Conservation (phyloP, 2,797 vertebrate genomes). For the Sebastes cheni region DNA sequence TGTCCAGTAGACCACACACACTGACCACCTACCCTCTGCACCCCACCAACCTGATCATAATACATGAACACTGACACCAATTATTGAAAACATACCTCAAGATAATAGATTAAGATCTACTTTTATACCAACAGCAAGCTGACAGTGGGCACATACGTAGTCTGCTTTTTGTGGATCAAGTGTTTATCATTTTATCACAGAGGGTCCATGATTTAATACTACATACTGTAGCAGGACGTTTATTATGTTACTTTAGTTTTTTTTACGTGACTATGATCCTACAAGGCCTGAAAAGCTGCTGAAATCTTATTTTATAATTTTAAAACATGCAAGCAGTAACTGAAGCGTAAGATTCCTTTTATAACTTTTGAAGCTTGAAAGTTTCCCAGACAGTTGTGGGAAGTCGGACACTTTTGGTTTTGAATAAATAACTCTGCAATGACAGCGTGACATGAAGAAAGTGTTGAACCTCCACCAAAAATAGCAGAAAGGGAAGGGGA, state of each 20-base stretch:
- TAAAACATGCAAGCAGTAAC: not conserved
- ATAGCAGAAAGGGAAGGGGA: slow-evolving; percentile 29
- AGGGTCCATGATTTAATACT: not conserved
- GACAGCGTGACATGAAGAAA: not conserved
- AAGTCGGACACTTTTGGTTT: not conserved
- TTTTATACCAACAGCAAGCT: not conserved
- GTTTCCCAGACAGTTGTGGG: not conserved
- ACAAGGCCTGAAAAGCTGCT: not conserved
- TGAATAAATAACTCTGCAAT: not conserved
- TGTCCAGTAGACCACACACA: slow-evolving; percentile 67
- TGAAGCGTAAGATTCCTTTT: not conserved
- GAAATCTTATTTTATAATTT: not conserved
- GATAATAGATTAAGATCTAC: not conserved
- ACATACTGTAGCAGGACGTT: not conserved
- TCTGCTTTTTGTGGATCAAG: not conserved
- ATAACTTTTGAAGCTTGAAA: not conserved
- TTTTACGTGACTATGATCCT: not conserved
- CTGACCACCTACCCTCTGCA: not conserved
- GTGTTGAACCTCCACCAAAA: slow-evolving; percentile 8
- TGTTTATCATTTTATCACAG: not conserved
- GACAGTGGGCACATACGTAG: not conserved
- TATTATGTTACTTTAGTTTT: not conserved
- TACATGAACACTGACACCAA: not conserved
- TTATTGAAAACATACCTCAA: not conserved
- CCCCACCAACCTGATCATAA: not conserved